These are phyloP conservation scores for Acridotheres tristis DNA, from an alignment of 2,797 vertebrate genomes.

Conservation along the genomic window DNA sequence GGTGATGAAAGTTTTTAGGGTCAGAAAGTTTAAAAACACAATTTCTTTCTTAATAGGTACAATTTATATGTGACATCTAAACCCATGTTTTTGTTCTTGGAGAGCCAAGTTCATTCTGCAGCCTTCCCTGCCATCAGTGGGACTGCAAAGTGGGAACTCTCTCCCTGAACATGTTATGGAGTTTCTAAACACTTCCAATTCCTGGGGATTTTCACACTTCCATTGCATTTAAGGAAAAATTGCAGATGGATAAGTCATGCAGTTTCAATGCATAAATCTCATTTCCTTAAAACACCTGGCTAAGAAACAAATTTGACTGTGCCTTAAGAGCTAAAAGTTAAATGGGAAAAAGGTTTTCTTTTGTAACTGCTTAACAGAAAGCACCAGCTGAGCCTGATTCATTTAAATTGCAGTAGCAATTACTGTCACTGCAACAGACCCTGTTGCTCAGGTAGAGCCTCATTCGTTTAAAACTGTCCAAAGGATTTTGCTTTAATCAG, in stretches of 20 bases:
- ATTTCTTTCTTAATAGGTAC: not conserved
- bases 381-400: not conserved
- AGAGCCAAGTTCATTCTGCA: not conserved
- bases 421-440: not conserved
- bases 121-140: not conserved
- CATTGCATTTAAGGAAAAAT: not conserved
- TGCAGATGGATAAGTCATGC: not conserved
- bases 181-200: not conserved
- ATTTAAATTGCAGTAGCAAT: not conserved
- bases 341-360: not conserved
- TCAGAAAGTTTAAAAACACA: not conserved
- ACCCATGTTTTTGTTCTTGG: not conserved
- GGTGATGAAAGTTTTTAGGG: not conserved
- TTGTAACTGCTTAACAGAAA: not conserved
- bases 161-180: not conserved
- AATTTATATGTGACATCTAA: not conserved
- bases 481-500: not conserved
- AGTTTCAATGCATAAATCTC: not conserved
- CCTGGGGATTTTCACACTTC: not conserved
- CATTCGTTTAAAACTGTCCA: not conserved
- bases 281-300: not conserved
- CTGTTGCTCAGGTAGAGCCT: not conserved
- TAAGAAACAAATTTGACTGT: not conserved
- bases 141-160: not conserved
- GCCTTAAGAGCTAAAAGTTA: not conserved